These are phyloP conservation scores for Pimephales promelas DNA, from an alignment of 2,113 vertebrate genomes.

Conservation along the genomic window DNA sequence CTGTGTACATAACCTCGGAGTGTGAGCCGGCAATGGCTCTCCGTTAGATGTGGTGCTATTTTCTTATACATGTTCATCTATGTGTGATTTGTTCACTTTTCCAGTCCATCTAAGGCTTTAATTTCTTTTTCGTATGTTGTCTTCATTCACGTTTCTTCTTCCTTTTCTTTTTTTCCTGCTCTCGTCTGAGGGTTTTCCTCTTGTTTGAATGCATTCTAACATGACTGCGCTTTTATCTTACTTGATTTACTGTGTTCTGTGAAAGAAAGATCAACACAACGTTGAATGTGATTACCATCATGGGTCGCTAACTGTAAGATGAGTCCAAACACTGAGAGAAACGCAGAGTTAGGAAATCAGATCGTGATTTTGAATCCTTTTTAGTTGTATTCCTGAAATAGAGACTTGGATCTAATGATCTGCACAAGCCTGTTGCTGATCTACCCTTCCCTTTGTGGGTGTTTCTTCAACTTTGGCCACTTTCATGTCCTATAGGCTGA, in stretches of 20 bases:
- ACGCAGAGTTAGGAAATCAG: not conserved
- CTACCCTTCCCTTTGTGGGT: constrained; percentile 3
- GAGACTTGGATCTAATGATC: no score
- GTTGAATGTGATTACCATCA: constrained; percentile 50
- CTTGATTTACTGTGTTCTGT: not conserved
- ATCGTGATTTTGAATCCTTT: not conserved
- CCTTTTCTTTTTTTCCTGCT: not conserved
- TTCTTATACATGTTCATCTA: not conserved
- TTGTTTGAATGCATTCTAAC: not conserved
- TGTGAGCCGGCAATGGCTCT: constrained; percentile 36
- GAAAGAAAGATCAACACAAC: constrained; percentile 34
- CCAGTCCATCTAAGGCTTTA: not conserved
- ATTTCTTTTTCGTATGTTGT: constrained; percentile 19
- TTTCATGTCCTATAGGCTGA: no score
- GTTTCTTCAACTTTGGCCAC: not conserved
- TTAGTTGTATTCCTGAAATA: not conserved
- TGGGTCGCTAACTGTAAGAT: not conserved
- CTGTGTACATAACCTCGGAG: constrained; percentile 60
- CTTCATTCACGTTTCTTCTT: not conserved
- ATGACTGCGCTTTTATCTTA: not conserved
- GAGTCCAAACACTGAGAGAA: not conserved
- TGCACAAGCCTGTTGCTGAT: not conserved
- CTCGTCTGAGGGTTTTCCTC: not conserved
- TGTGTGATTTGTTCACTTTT: not conserved
- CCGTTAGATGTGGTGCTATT: constrained; percentile 33